Evolutionary conservation across 2,113 vertebrate species (phyloP).

Genomic region (Larimichthys crocea): DNA sequence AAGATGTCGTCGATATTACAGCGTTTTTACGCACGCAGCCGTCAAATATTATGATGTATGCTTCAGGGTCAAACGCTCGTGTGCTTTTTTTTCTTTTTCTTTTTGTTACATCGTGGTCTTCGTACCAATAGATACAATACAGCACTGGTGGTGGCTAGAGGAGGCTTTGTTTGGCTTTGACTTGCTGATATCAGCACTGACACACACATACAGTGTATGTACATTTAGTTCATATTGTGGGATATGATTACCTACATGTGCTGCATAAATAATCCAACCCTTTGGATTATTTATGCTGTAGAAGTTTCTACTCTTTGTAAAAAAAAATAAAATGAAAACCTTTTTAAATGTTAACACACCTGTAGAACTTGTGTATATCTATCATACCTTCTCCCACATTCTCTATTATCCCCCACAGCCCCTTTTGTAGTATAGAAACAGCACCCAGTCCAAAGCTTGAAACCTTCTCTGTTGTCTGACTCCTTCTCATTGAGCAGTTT

Average conservation of each 20-base stretch:
- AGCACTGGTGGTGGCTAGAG: conserved; percentile 40
- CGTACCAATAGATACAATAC: conserved; percentile 55
- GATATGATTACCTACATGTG: neutral
- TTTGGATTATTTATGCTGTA: neutral
- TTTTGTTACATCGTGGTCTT: conserved; percentile 36
- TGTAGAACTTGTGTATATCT: neutral
- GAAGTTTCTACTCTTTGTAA: neutral
- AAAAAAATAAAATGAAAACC: neutral
- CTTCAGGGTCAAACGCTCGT: neutral
- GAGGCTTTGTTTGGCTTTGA: conserved; percentile 64
- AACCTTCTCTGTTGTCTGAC: conserved; percentile 25
- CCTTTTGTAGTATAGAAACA: conserved; percentile 27
- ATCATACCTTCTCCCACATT: conserved; percentile 48
- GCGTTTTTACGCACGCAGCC: neutral
- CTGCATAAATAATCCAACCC: neutral
- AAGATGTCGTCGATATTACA: neutral
- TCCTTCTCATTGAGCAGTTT: conserved; percentile 22
- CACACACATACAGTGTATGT: conserved; percentile 25
- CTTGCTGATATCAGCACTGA: conserved; percentile 73
- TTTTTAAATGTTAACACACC: neutral
- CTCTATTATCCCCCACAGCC: conserved; percentile 29
- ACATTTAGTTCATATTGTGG: conserved; percentile 17
- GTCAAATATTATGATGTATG: neutral
- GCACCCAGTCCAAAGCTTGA: conserved; percentile 24
- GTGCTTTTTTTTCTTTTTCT: conserved; percentile 60